Evolutionary conservation across 2,888 invertebrate species (phyloP).

Genomic region (Seladonia tumulorum): DNA sequence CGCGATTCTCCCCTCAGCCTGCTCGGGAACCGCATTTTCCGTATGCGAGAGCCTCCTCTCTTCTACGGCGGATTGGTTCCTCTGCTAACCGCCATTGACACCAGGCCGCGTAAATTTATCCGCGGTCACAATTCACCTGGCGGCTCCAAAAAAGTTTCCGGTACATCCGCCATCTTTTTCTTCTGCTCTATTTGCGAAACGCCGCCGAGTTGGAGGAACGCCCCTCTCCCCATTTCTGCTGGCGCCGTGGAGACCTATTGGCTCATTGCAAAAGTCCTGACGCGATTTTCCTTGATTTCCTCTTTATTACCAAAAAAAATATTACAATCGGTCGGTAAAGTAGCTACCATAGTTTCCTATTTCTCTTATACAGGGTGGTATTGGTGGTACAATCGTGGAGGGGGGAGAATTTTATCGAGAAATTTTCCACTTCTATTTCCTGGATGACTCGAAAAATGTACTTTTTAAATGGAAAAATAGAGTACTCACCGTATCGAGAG

Average conservation of each 20-base stretch:
- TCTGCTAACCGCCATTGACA: conserved; percentile 56
- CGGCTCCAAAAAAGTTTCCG: not conserved
- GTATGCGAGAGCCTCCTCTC: conserved; percentile 17
- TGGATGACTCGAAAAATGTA: no score
- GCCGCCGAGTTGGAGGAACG: not conserved
- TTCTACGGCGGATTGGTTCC: conserved; percentile 44
- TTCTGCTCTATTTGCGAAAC: not conserved
- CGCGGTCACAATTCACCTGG: conserved; percentile 31
- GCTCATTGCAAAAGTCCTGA: no score
- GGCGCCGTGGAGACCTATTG: not conserved
- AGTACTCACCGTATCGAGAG: not conserved
- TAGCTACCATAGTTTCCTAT: no score
- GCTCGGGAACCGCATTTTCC: conserved; percentile 34
- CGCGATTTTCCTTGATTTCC: no score
- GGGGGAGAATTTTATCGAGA: no score
- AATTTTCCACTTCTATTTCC: no score
- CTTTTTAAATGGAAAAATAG: no score
- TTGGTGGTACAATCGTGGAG: no score
- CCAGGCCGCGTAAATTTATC: conserved; percentile 49
- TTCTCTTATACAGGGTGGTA: no score
- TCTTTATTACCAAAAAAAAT: no score
- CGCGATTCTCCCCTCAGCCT: conserved; percentile 17
- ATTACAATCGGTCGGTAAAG: no score
- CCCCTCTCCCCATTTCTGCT: no score
- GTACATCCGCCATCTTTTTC: not conserved